phyloP scores from a whole-genome alignment of 2,113 vertebrate genomes.

The Thunnus thynnus region DNA sequence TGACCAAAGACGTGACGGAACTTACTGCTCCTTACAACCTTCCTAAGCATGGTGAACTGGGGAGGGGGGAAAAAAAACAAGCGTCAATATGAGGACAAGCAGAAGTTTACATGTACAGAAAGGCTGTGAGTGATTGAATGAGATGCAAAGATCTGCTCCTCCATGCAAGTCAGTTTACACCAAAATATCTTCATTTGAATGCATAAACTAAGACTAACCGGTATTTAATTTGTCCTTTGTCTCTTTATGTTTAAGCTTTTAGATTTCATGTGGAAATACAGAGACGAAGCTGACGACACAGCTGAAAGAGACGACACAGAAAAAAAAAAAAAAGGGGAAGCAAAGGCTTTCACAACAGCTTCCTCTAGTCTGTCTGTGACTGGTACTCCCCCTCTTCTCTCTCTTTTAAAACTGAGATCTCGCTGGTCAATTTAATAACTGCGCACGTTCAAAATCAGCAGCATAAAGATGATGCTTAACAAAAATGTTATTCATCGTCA shows the following conservation, averaged over 20 bases:
- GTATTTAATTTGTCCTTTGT: background rate
- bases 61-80: background rate
- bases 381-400: background rate
- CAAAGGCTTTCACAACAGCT: slow-evolving; percentile 71
- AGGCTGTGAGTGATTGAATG: background rate
- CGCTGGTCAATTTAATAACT: background rate
- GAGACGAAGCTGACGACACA: slow-evolving; percentile 48
- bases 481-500: background rate
- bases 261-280: slow-evolving; percentile 41
- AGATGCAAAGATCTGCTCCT: background rate
- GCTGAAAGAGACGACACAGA: slow-evolving; percentile 58
- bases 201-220: background rate
- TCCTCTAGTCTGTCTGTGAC: slow-evolving; percentile 63
- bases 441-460: background rate
- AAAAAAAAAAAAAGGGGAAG: slow-evolving; percentile 74
- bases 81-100: background rate
- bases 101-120: background rate
- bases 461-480: background rate
- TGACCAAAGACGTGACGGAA: slow-evolving; percentile 94
- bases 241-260: background rate
- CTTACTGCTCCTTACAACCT: slow-evolving; percentile 92
- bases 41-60: slow-evolving; percentile 88
- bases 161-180: too few species aligned
- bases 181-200: background rate
- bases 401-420: background rate